A percentile compares a stretch with the other conserved stretches of the same genome.
phyloP scores from a whole-genome alignment of 2,113 vertebrate species.

The Cairina moschata region DNA sequence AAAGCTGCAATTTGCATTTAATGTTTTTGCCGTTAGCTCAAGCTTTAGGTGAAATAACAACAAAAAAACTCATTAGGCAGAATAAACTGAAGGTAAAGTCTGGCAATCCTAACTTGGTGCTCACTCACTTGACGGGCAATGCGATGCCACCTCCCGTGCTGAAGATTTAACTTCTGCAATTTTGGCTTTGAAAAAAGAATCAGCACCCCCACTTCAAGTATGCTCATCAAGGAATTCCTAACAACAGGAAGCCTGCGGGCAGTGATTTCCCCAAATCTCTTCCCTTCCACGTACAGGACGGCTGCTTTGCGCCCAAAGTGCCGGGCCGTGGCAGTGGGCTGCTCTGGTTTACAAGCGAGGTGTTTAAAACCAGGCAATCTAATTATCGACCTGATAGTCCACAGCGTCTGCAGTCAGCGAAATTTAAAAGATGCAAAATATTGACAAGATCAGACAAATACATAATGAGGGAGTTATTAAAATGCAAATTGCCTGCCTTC shows the following conservation, averaged over 20 bases:
- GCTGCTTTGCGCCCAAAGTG: neutral
- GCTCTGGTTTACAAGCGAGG: neutral
- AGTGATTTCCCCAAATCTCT: neutral
- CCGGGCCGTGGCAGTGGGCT: neutral
- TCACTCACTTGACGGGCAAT: neutral
- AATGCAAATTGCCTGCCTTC: slow-evolving; percentile 51
- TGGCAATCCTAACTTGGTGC: rapidly evolving
- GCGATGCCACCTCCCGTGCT: neutral
- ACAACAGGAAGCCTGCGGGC: neutral
- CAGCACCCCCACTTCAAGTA: neutral
- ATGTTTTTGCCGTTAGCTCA: neutral
- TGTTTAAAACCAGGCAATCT: slow-evolving; percentile 25
- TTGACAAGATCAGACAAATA: slow-evolving; percentile 62
- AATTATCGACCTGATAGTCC: slow-evolving; percentile 31
- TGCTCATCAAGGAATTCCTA: neutral
- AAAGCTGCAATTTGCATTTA: slow-evolving; percentile 22
- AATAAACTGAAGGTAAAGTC: neutral
- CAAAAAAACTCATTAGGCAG: neutral
- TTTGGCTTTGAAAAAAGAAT: neutral
- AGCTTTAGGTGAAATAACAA: slow-evolving; percentile 5
- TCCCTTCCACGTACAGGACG: neutral
- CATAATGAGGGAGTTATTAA: slow-evolving; percentile 57
- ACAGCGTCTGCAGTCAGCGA: slow-evolving; percentile 34
- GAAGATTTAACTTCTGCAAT: neutral
- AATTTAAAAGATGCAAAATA: slow-evolving; percentile 55